These are phyloP conservation scores for Psettodes erumei DNA, from an alignment of 2,113 vertebrate species.

Conservation along the genomic window DNA sequence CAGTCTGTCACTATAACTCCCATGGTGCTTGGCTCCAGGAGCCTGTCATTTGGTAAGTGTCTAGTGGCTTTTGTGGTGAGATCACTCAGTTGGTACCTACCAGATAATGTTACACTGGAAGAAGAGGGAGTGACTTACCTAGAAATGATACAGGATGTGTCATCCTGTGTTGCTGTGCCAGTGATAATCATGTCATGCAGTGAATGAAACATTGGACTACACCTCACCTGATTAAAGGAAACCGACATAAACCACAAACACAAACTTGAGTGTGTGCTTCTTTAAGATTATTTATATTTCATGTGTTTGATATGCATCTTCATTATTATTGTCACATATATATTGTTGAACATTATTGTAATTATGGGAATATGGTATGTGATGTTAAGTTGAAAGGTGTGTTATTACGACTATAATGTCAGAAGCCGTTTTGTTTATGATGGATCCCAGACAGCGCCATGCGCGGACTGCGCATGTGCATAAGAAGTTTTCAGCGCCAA, in stretches of 20 bases:
- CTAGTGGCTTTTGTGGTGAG: constrained; percentile 46
- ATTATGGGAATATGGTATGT: too few species aligned
- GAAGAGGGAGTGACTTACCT: constrained; percentile 16
- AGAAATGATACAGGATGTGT: constrained; percentile 35
- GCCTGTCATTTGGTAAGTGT: constrained; percentile 41
- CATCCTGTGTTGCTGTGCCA: constrained; percentile 3
- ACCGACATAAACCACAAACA: neutral
- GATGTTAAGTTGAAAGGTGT: too few species aligned
- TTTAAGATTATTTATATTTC: too few species aligned
- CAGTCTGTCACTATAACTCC: constrained; percentile 16
- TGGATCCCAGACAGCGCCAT: too few species aligned
- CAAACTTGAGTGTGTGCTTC: neutral
- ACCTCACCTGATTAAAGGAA: neutral
- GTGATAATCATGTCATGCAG: neutral
- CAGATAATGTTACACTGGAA: constrained; percentile 49
- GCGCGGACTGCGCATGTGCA: too few species aligned
- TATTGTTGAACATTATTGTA: too few species aligned
- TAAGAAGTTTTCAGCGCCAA: too few species aligned
- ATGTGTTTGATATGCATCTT: too few species aligned
- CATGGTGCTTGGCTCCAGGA: constrained; percentile 23
- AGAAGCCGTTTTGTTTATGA: too few species aligned
- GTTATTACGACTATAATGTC: too few species aligned
- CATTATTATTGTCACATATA: too few species aligned
- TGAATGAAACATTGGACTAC: neutral
- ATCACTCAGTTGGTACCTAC: constrained; percentile 41